Evolutionary conservation across 1,140 invertebrate genomes (phyloP), one percentile per base, ranked within the genome.

Genomic region (Hyles euphorbiae): DNA sequence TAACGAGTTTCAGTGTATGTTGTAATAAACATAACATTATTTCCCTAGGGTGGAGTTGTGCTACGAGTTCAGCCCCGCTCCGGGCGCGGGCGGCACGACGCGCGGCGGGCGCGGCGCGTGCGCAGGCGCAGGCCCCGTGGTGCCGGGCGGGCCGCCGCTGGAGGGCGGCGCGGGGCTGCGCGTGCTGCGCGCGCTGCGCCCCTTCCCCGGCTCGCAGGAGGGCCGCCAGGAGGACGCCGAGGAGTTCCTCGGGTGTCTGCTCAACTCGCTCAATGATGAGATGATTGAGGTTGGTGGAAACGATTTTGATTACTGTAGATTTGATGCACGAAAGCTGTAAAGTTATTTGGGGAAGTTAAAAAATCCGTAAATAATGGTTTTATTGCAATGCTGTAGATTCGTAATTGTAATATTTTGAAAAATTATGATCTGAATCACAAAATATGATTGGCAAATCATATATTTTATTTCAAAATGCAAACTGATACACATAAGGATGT

Each of bases 201-300:
- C 93, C 57, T 87, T 87, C 73, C 77, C 80, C 52, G 86, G 83
- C 43, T 93, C 93, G 63, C 92, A 95, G 61, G 95, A 96, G 88
- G 96, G 96, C 4, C 88, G 96, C 6, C 96, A 98, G 80, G 97
- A 98, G 83, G 97, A 98, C 89, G 97, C 97, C 0, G 97, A 98
- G 84, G 97, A 98, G 76, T 98, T 98, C 85, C 90, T 98, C 2
- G 95, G 95, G 9, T 97, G 95, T 87, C 90, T 99, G 51, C 91
- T 98, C 2, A 98, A 99, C 87, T 95, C 95, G 36, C 91, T 99
- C 40, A 97, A 98, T 84, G 98, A 99, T 85, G 98, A 99, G 90
- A 98, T 99, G 97, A 88, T 97, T 0, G 95, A 97, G 87, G 94
- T 96, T 76, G 65, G 51, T 56, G 3, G 5, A n/a, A 48, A 10